Conservation (phyloP, 2,113 vertebrate species). For the Thamnophis sirtalis region DNA sequence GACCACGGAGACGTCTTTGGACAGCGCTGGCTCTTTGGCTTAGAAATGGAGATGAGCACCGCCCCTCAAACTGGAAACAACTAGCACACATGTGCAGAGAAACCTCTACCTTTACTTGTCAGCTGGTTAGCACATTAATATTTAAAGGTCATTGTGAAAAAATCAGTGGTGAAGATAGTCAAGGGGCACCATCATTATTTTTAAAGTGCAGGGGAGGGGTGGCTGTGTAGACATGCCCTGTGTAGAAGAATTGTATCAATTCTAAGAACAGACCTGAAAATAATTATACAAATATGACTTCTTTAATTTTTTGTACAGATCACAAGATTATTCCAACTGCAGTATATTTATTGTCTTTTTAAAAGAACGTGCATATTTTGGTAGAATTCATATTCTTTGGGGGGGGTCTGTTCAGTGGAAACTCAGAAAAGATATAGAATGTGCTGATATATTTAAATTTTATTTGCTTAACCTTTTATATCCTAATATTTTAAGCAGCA, state of each 20-base stretch:
- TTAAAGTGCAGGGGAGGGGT: background rate
- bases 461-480: background rate
- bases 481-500: background rate
- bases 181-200: background rate
- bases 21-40: no score
- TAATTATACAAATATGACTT: background rate
- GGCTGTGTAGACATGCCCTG: background rate
- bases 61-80: no score
- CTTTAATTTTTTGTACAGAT: background rate
- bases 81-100: no score
- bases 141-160: background rate
- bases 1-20: no score
- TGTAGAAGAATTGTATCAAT: background rate
- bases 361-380: background rate
- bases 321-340: background rate
- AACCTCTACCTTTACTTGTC: background rate
- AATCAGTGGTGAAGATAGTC: background rate
- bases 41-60: no score
- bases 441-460: background rate
- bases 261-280: background rate
- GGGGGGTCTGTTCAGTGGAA: background rate
- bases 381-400: background rate
- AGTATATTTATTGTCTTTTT: background rate
- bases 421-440: background rate
- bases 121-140: background rate